Evolutionary conservation across 2,888 invertebrate genomes (phyloP), one percentile per base, ranked within the genome.

Genomic region (Nyleta sp.): DNA sequence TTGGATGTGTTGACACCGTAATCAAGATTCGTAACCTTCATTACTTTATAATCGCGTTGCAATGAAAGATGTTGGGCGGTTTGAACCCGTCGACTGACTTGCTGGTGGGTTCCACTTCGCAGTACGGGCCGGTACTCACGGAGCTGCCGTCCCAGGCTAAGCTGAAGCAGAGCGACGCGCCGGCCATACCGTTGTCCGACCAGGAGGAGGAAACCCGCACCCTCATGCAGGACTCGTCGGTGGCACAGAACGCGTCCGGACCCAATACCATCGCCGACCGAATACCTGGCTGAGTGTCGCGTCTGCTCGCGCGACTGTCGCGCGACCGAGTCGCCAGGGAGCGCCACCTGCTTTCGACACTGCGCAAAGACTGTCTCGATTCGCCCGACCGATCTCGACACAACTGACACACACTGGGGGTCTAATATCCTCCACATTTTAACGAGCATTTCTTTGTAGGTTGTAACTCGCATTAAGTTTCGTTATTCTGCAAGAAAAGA

Each of bases 81-180:
- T 90, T 90, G 90, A 90, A 90, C 86, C 90, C 90, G 88, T 90
- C 90, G 75, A 90, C 90, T 90, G 90, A 90, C 90, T 90, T 90
- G 90, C 90, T 90, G 90, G 90, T 90, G 90, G 90, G 90, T 90
- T 90, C 90, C 88, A 89, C 90, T 90, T 90, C 90, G 90, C 90
- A 90, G 90, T 90, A 90, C 90, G 90, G 90, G 87, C 90, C 90
- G 64, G 90, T 90, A 89, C 90, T 90, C 60, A 90, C 90, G 40
- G 90, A 90, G 84, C 81, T 90, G 80, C 90, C 90, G 65, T 89
- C 88, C 65, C 89, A 89, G 75, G 72, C 87, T 84, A 90, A 89
- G 81, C 75, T 86, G 74, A 89, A 88, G 78, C 87, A 88, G 71
- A 84, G 75, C 60, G 84, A 85, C 4, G 80, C 84, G 0, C 82